phyloP scores from a whole-genome alignment of 2,797 vertebrate species.

The Sebastes dallii region DNA sequence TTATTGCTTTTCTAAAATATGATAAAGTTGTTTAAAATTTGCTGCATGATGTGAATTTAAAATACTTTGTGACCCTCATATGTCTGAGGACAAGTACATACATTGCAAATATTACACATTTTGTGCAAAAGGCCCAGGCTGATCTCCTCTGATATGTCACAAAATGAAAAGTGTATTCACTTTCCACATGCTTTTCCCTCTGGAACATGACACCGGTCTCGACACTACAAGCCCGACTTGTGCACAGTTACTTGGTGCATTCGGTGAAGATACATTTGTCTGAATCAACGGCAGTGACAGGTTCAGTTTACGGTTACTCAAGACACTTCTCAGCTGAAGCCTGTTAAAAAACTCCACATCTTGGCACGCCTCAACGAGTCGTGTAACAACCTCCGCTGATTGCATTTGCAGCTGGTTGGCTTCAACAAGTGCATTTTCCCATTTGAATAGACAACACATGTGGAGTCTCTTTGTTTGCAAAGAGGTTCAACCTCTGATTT shows the following conservation, averaged over 20 bases:
- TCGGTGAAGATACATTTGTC: neutral
- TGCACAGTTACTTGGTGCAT: neutral
- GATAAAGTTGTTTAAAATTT: neutral
- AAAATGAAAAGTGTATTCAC: neutral
- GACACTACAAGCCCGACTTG: neutral
- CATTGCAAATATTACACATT: neutral
- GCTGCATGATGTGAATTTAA: neutral
- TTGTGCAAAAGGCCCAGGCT: neutral
- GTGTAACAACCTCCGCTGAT: slow-evolving; percentile 64
- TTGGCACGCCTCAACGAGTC: slow-evolving; percentile 53
- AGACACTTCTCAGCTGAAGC: slow-evolving; percentile 34
- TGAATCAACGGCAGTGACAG: slow-evolving; percentile 19
- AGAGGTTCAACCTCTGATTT: slow-evolving; percentile 2
- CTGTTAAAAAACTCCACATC: slow-evolving; percentile 50
- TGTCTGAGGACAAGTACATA: neutral
- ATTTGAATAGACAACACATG: slow-evolving; percentile 64
- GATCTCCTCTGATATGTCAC: neutral
- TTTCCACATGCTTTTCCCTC: neutral
- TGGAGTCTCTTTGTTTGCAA: slow-evolving; percentile 46
- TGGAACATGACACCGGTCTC: neutral
- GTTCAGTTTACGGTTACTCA: slow-evolving; percentile 39
- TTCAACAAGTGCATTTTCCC: slow-evolving; percentile 58
- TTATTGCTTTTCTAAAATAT: slow-evolving; percentile 11
- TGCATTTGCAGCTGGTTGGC: slow-evolving; percentile 73
- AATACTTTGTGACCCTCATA: neutral